A percentile compares a stretch with the other conserved stretches of the same genome.
Conservation (phyloP, 2,797 vertebrate genomes). For the Gallinago nigripennis region DNA sequence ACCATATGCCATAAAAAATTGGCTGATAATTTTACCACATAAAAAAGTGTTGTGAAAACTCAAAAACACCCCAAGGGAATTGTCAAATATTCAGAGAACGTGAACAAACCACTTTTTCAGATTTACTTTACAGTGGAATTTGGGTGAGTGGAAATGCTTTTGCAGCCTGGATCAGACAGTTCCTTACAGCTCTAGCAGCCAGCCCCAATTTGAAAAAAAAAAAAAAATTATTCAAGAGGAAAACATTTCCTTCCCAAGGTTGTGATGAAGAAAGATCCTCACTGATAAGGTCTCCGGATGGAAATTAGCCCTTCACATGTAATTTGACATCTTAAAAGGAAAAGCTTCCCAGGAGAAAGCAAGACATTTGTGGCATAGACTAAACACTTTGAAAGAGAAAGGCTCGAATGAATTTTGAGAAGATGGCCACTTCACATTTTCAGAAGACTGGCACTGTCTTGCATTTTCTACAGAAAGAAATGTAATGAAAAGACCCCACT, state of each 20-base stretch:
- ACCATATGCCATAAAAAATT: not conserved
- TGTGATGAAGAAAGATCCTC: constrained; percentile 43
- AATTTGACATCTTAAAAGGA: constrained; percentile 69
- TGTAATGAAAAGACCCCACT: accelerated
- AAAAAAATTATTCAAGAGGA: constrained; percentile 27
- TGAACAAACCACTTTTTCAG: not conserved
- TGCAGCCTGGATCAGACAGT: not conserved
- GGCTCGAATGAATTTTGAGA: constrained; percentile 37
- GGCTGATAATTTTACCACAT: not conserved
- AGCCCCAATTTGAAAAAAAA: not conserved
- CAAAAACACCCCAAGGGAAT: not conserved
- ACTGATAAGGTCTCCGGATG: constrained; percentile 43
- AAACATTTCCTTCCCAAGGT: constrained; percentile 43
- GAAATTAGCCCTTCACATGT: constrained; percentile 70
- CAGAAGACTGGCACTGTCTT: not conserved
- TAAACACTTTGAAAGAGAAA: constrained; percentile 37
- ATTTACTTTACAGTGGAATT: not conserved
- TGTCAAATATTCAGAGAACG: not conserved
- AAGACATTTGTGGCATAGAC: constrained; percentile 49
- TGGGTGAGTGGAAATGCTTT: not conserved
- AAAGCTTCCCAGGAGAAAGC: constrained; percentile 56
- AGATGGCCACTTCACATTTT: constrained; percentile 17
- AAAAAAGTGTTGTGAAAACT: not conserved
- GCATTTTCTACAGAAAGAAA: not conserved
- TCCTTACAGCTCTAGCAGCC: not conserved